These are phyloP conservation scores for Epizoanthus rinbou DNA, from an alignment of 92 coral and sea anemone species.

Conservation along the genomic window DNA sequence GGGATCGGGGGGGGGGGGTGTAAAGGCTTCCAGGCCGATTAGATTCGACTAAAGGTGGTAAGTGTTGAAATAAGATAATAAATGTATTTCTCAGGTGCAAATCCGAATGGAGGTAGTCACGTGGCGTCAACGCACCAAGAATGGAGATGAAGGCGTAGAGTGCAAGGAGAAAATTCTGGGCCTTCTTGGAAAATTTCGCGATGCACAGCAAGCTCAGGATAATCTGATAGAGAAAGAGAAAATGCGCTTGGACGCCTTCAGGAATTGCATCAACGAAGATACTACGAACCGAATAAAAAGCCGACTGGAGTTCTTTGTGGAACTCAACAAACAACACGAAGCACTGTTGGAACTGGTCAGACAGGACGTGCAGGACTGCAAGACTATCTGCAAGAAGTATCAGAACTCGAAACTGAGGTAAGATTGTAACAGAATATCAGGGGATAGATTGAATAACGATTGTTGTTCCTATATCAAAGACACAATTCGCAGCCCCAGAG, in stretches of 20 bases:
- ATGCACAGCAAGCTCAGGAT: slow-evolving; percentile 90
- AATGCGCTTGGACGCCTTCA: slow-evolving; percentile 87
- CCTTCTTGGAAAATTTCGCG: slow-evolving; percentile 82
- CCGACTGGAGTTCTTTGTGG: slow-evolving; percentile 86
- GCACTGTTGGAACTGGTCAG: slow-evolving; percentile 82
- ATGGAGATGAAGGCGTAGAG: slow-evolving; percentile 85
- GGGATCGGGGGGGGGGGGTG: no score
- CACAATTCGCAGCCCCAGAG: no score
- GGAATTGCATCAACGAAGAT: slow-evolving; percentile 96
- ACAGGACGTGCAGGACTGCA: slow-evolving; percentile 95
- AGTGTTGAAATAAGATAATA: no score
- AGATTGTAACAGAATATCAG: neutral
- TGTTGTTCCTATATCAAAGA: no score
- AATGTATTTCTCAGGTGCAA: slow-evolving; percentile 61
- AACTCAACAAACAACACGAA: slow-evolving; percentile 87
- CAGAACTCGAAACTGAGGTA: slow-evolving; percentile 83
- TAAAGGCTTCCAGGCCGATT: no score
- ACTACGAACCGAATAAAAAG: slow-evolving; percentile 89
- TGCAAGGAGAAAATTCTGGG: slow-evolving; percentile 84
- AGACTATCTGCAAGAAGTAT: slow-evolving; percentile 84
- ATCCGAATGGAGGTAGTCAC: slow-evolving; percentile 83
- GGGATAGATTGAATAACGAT: no score
- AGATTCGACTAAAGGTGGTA: no score
- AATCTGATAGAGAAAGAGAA: slow-evolving; percentile 88
- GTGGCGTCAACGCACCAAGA: slow-evolving; percentile 86